phyloP scores from a whole-genome alignment of 2,113 vertebrate species.

The Atrichornis clamosus region DNA sequence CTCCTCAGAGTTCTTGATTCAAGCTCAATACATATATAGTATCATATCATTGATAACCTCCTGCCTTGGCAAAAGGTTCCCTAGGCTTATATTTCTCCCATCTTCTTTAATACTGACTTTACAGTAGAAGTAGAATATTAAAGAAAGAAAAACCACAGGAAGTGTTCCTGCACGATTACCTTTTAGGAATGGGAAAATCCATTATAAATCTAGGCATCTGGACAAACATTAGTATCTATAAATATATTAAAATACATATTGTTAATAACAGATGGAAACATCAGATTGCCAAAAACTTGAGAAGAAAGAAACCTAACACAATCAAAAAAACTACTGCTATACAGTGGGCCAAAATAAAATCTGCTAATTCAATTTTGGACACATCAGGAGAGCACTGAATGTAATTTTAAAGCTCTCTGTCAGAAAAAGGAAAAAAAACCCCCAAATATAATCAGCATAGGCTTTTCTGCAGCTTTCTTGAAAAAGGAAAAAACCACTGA shows the following conservation, averaged over 20 bases:
- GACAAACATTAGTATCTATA: not conserved
- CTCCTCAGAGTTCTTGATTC: not conserved
- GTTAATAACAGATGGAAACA: not conserved
- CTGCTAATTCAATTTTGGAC: not conserved
- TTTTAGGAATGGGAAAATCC: not conserved
- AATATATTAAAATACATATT: not conserved
- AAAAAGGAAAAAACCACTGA: not conserved
- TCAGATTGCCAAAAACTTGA: not conserved
- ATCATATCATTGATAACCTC: fast-evolving
- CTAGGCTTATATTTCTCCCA: not conserved
- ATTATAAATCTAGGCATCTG: not conserved
- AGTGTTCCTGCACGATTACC: not conserved
- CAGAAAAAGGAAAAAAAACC: not conserved
- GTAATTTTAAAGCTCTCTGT: not conserved
- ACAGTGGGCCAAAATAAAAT: not conserved
- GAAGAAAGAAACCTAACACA: not conserved
- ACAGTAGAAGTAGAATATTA: not conserved
- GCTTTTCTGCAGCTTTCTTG: not conserved
- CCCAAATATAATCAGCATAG: not conserved
- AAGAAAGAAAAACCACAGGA: not conserved
- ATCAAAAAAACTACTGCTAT: not conserved
- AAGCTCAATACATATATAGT: not conserved
- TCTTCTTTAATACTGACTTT: not conserved
- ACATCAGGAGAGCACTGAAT: not conserved
- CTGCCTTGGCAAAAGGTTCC: not conserved